Conservation (phyloP, 2,888 invertebrate genomes). For the Tethea ocularis region DNA sequence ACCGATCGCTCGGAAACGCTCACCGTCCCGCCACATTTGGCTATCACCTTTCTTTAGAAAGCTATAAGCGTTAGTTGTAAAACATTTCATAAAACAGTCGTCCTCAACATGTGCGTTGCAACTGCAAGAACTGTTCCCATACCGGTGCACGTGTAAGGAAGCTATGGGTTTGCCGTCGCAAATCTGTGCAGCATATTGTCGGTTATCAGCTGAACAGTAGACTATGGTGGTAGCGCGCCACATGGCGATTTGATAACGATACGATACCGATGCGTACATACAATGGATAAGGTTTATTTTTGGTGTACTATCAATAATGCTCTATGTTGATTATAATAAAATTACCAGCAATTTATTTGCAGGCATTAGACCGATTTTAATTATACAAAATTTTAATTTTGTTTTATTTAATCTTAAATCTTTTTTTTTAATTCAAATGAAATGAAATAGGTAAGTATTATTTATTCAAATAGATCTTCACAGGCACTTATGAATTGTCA, state of each 20-base stretch:
- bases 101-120: constrained; percentile 66
- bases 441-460: no score
- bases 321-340: not conserved
- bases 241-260: constrained; percentile 34
- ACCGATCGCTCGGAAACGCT: constrained; percentile 44
- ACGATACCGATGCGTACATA: constrained; percentile 9
- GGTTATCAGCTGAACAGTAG: constrained; percentile 49
- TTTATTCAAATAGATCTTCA: no score
- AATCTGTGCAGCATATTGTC: constrained; percentile 77
- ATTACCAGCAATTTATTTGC: not conserved
- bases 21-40: constrained; percentile 52
- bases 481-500: no score
- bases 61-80: constrained; percentile 69
- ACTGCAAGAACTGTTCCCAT: constrained; percentile 52
- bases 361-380: not conserved
- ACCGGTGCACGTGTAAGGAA: constrained; percentile 73
- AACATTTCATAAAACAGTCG: constrained; percentile 74
- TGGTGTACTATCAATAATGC: not conserved
- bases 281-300: not conserved
- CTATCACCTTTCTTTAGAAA: constrained; percentile 78
- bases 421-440: no score
- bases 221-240: constrained; percentile 25
- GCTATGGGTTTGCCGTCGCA: constrained; percentile 52
- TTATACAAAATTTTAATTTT: no score
- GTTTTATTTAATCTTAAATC: no score